These are phyloP conservation scores for Thaumatotibia leucotreta DNA, from an alignment of 1,140 invertebrate genomes.

Conservation along the genomic window DNA sequence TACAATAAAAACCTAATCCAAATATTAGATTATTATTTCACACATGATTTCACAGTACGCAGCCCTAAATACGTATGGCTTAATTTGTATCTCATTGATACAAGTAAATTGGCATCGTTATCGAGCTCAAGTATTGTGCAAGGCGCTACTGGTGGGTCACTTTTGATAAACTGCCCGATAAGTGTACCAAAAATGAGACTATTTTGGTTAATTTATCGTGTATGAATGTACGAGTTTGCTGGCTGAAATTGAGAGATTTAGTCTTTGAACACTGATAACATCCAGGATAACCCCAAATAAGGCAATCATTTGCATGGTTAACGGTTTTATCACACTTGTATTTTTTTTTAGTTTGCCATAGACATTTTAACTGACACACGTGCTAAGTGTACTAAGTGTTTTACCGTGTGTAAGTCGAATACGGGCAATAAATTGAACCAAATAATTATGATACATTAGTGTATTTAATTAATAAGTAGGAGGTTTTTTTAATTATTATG, in stretches of 20 bases:
- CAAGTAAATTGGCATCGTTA: conserved; percentile 36
- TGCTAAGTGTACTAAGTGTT: neutral
- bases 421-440: too few relatives aligned
- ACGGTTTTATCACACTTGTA: neutral
- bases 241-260: conserved; percentile 25
- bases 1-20: too few relatives aligned
- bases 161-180: conserved; percentile 27
- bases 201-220: conserved; percentile 33
- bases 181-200: conserved; percentile 24
- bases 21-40: too few relatives aligned
- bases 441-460: too few relatives aligned
- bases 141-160: conserved; percentile 31
- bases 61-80: neutral
- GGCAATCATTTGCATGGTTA: conserved; percentile 11
- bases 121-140: conserved; percentile 35
- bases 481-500: too few relatives aligned
- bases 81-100: neutral
- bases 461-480: too few relatives aligned
- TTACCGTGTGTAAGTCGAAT: too few relatives aligned
- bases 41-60: too few relatives aligned
- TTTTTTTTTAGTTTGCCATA: neutral
- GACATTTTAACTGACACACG: neutral
- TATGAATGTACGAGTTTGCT: neutral
- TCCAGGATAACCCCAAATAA: conserved; percentile 27
- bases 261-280: conserved; percentile 26